Evolutionary conservation across 2,888 invertebrate genomes (phyloP).

Genomic region (Aphidius colemani): DNA sequence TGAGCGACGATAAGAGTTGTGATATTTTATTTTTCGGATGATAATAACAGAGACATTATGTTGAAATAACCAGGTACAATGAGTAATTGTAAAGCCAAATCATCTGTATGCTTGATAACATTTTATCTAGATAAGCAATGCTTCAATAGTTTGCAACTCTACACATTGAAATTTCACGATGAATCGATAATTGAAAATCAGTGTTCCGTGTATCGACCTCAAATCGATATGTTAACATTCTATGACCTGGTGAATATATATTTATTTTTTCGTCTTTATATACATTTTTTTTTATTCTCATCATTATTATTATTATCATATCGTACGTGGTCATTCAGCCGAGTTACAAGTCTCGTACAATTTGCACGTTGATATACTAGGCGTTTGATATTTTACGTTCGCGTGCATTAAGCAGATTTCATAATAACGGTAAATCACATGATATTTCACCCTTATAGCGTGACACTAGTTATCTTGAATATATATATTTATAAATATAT

Average conservation of each 20-base stretch:
- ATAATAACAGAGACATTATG: too few species aligned
- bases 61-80: too few species aligned
- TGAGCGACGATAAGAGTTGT: too few species aligned
- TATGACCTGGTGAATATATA: too few species aligned
- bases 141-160: too few species aligned
- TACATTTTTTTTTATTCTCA: background rate
- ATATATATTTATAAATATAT: background rate
- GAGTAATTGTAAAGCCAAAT: too few species aligned
- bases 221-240: too few species aligned
- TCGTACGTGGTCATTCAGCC: background rate
- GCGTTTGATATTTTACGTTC: conserved; percentile 7
- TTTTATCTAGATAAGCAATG: too few species aligned
- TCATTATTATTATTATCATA: background rate
- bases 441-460: too few species aligned
- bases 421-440: too few species aligned
- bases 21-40: too few species aligned
- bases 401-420: background rate
- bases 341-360: conserved; percentile 1
- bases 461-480: conserved; percentile 8
- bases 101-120: too few species aligned
- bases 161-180: conserved; percentile 33
- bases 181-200: conserved; percentile 47
- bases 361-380: conserved; percentile 1
- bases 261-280: conserved; percentile 18
- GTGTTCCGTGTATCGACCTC: conserved; percentile 41